These are phyloP conservation scores for Melanostoma mellinum DNA, from an alignment of 2,888 invertebrate species.

Conservation along the genomic window DNA sequence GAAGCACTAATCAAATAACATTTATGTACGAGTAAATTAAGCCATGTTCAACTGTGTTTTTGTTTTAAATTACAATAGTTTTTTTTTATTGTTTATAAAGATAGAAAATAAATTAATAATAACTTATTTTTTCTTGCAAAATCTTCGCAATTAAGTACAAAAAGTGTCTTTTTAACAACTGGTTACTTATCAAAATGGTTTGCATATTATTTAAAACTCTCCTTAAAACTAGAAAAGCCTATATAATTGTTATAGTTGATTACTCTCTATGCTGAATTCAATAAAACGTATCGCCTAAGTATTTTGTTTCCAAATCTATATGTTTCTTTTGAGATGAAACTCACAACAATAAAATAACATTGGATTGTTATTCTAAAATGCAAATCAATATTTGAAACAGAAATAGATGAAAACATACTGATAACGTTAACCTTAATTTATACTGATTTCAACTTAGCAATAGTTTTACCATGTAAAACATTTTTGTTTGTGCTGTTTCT, in stretches of 20 bases:
- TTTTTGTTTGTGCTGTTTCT: conserved; percentile 28
- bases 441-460: not conserved
- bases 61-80: not conserved
- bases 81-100: not conserved
- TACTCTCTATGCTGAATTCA: conserved; percentile 48
- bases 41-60: conserved; percentile 9
- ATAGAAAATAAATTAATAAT: conserved; percentile 34
- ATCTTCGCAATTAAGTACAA: conserved; percentile 69
- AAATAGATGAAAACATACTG: not conserved
- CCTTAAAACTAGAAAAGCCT: conserved; percentile 64
- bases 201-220: conserved; percentile 29
- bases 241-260: conserved; percentile 25
- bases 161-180: conserved; percentile 59
- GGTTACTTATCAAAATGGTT: conserved; percentile 67
- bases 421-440: conserved; percentile 4
- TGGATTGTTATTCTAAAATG: conserved; percentile 1
- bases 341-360: conserved; percentile 34
- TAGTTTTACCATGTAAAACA: conserved; percentile 16
- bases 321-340: conserved; percentile 40
- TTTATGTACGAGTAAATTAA: conserved; percentile 2
- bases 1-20: not conserved
- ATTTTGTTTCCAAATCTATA: conserved; percentile 9
- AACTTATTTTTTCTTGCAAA: conserved; percentile 48
- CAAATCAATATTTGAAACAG: conserved; percentile 1
- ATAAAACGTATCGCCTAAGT: conserved; percentile 46